Conservation (phyloP, 2,888 invertebrate species). For the Pyrrhia umbra region DNA sequence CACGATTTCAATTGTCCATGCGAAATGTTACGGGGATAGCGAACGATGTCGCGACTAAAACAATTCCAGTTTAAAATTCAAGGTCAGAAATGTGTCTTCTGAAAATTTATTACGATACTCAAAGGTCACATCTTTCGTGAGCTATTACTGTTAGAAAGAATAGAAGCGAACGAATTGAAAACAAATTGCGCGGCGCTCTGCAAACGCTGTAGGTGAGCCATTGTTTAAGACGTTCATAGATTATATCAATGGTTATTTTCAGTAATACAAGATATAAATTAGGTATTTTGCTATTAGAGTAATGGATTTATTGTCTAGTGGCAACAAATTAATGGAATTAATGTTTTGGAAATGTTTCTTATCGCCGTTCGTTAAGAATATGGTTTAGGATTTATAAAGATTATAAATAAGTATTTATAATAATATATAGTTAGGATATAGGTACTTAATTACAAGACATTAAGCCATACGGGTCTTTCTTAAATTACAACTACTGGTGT, state of each 20-base stretch:
- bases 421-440: background rate
- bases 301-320: conserved; percentile 30
- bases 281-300: conserved; percentile 26
- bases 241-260: conserved; percentile 47
- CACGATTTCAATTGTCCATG: conserved; percentile 90
- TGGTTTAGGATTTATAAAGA: background rate
- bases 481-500: background rate
- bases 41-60: conserved; percentile 87
- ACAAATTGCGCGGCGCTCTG: conserved; percentile 46
- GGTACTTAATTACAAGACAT: conserved; percentile 1
- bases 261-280: conserved; percentile 34
- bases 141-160: conserved; percentile 57
- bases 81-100: conserved; percentile 84
- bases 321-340: background rate
- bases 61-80: conserved; percentile 87
- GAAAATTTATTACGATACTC: conserved; percentile 72
- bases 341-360: background rate
- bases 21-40: conserved; percentile 87
- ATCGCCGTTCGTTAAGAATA: background rate
- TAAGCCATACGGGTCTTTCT: background rate
- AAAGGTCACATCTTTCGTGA: conserved; percentile 60
- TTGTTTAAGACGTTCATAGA: conserved; percentile 44
- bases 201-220: conserved; percentile 43
- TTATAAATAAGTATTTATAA: no score
- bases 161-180: conserved; percentile 53